These are phyloP conservation scores for Phylloscopus collybita DNA, from an alignment of 2,797 vertebrate genomes.

Conservation along the genomic window DNA sequence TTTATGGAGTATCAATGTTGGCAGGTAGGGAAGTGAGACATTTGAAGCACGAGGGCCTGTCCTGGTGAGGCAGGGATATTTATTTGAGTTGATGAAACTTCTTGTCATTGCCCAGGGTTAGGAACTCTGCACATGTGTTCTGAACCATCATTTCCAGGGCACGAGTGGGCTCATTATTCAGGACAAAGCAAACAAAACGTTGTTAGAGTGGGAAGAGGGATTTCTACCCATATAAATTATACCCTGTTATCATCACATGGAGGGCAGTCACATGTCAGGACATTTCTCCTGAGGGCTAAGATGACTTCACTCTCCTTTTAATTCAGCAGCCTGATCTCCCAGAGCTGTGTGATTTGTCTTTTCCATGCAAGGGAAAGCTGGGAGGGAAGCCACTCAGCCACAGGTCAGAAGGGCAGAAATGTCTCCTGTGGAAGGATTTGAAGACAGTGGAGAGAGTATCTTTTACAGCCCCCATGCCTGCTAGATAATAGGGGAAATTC, in stretches of 20 bases:
- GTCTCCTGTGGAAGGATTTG: neutral
- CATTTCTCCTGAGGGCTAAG: neutral
- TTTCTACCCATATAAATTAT: constrained; percentile 51
- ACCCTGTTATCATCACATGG: neutral
- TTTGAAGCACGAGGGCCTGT: neutral
- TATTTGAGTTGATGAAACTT: constrained; percentile 51
- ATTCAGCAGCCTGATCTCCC: neutral
- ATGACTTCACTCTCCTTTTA: neutral
- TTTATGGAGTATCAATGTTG: constrained; percentile 14
- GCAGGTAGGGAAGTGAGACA: constrained; percentile 41
- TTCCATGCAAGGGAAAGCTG: neutral
- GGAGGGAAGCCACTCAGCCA: neutral
- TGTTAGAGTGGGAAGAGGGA: constrained; percentile 22
- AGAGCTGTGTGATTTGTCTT: neutral
- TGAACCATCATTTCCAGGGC: neutral
- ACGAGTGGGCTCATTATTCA: neutral
- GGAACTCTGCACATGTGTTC: neutral
- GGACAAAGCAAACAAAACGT: constrained; percentile 30
- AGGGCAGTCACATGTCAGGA: neutral
- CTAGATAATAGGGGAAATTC: neutral
- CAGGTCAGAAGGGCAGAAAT: neutral
- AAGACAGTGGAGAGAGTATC: neutral
- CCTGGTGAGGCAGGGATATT: neutral
- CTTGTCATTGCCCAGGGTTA: constrained; percentile 5
- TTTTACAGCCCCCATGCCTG: neutral